These are phyloP conservation scores for Xanthia icteritia DNA, from an alignment of 2,888 invertebrate species.

Conservation along the genomic window DNA sequence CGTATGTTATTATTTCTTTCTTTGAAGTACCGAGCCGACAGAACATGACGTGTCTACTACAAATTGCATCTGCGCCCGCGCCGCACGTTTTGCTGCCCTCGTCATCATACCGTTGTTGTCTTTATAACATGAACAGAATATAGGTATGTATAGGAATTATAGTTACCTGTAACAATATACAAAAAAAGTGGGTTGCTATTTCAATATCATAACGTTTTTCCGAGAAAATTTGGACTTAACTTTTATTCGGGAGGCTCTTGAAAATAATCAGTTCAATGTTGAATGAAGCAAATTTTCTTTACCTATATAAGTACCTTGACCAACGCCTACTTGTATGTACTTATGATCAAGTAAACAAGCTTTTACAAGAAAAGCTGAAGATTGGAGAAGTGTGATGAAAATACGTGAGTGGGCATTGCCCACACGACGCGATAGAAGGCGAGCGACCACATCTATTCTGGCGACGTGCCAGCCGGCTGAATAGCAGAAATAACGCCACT, in stretches of 20 bases:
- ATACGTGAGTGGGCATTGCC: conserved; percentile 82
- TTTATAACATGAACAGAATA: conserved; percentile 28
- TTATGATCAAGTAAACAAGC: conserved; percentile 20
- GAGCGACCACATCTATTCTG: conserved; percentile 84
- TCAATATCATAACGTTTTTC: not conserved
- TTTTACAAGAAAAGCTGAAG: conserved; percentile 58
- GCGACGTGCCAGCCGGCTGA: conserved; percentile 85
- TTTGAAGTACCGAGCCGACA: conserved; percentile 84
- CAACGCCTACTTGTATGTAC: conserved; percentile 2
- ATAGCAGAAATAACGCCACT: conserved; percentile 89
- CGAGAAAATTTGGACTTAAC: not conserved
- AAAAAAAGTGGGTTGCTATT: conserved; percentile 1
- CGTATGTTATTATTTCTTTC: conserved; percentile 87
- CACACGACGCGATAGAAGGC: conserved; percentile 79
- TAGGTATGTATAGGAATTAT: not conserved
- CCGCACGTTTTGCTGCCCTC: conserved; percentile 47
- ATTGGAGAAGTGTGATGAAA: conserved; percentile 70
- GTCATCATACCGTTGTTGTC: conserved; percentile 23
- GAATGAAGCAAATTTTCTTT: conserved; percentile 1
- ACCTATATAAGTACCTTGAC: too few species aligned
- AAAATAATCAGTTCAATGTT: conserved; percentile 11
- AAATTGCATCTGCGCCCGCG: conserved; percentile 62
- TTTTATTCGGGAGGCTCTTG: not conserved
- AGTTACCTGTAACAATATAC: not conserved
- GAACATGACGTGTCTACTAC: conserved; percentile 68